Base-by-base conservation (phyloP, 2,888 invertebrate genomes). In the Rotaria macrura region DNA sequence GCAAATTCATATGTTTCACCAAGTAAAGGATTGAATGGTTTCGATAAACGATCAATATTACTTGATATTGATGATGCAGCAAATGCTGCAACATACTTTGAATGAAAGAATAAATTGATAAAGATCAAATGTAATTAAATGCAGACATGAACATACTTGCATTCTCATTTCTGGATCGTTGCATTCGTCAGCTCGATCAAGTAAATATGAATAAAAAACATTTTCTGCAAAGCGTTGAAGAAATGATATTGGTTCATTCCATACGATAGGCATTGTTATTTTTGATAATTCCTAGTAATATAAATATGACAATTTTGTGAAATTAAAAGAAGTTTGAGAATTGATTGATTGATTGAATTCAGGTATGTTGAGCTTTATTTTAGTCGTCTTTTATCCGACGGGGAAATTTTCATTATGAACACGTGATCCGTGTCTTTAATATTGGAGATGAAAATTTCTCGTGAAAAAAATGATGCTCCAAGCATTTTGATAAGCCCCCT, bases 241-340 rank as follows among this genome's bases (percentile, higher is more conserved):
- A 92, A 97, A 97, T 89, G 95, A 95, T 87, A 97, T 92, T 23
- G 97, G 97, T 91, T 97, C 97, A 92, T 97, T 97, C 92, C 97
- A 96, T 88, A 95, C 94, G 88, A 97, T 95, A 87, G 97, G 97
- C 95, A 97, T 96, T 65, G 96, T 95, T 91, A 96, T 95, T 92
- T 96, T 96, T 90, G 96, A 95, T 88, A 97, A 92, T 92, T 97
- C 96, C 65, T 65, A 29, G n/a, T 29, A 57, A 57, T 49, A 17
- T 49, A 49, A 4, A 49, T 12, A 49, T 12, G 4, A 49, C 14
- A n/a, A n/a, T n/a, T n/a, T n/a, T n/a, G n/a, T n/a, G n/a, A n/a
- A n/a, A n/a, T n/a, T n/a, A n/a, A n/a, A n/a, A n/a, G n/a, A n/a
- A n/a, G n/a, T n/a, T n/a, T n/a, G n/a, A n/a, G n/a, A n/a, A n/a